These are phyloP conservation scores for Polydrusus tereticollis DNA, from an alignment of 2,888 invertebrate species.

Conservation along the genomic window DNA sequence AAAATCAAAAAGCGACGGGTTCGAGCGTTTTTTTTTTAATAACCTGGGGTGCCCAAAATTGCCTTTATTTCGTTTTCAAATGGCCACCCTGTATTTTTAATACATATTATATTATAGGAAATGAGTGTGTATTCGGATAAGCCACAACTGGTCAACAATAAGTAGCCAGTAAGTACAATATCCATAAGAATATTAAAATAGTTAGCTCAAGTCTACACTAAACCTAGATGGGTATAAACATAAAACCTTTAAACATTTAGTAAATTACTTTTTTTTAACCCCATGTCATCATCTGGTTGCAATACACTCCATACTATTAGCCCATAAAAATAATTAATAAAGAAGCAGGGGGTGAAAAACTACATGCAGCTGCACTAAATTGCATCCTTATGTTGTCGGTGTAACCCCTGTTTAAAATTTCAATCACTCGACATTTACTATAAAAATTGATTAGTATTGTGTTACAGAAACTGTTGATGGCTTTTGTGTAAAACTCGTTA, in stretches of 20 bases:
- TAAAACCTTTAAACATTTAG: not conserved
- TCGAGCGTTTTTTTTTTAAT: too few species aligned
- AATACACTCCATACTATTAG: not conserved
- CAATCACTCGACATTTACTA: not conserved
- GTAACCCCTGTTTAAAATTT: slow-evolving; percentile 15
- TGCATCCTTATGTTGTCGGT: slow-evolving; percentile 17
- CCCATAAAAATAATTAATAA: slow-evolving; percentile 24
- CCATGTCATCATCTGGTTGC: slow-evolving; percentile 7
- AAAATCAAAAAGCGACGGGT: too few species aligned
- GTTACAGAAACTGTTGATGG: not conserved
- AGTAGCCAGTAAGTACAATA: too few species aligned
- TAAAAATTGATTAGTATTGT: slow-evolving; percentile 15
- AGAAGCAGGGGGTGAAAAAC: slow-evolving; percentile 15
- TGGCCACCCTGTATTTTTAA: too few species aligned
- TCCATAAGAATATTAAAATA: too few species aligned
- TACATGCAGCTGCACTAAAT: slow-evolving; percentile 21
- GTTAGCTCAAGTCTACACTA: not conserved
- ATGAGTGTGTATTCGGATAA: too few species aligned
- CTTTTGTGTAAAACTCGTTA: not conserved
- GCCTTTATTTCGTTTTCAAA: too few species aligned
- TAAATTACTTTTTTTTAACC: not conserved
- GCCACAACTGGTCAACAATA: too few species aligned
- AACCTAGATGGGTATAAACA: not conserved
- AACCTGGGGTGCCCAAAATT: too few species aligned
- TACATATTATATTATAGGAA: too few species aligned